Base-by-base conservation (phyloP, 2,797 vertebrate species). In the Microcaecilia unicolor region DNA sequence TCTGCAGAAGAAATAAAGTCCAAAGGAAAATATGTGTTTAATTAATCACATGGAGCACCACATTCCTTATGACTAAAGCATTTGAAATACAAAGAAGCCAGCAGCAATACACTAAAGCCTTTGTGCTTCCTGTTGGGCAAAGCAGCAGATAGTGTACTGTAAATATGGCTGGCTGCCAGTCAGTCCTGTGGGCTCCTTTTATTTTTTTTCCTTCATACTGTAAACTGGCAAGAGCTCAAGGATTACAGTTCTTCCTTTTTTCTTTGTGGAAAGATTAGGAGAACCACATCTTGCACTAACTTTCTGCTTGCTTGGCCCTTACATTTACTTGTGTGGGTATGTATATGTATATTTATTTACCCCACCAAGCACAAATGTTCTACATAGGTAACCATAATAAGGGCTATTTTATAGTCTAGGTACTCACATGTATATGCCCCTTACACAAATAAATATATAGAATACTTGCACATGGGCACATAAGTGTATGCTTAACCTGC, bases 181-280 rank as follows among this genome's bases (percentile, higher is more conserved):
- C 71, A 72, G 75, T 77, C 75, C 74, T 71, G 68, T 76, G 76
- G 76, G 76, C 78, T 66, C 72, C 80, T 81, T 76, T 79, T 78
- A 79, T 72, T 51, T 64, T 38, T 33, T 42, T 25, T 18, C 34
- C 64, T 45, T 61, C 88, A 83, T 86, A 86, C 83, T 86, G 83
- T 85, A 90, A 78, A 74, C 81, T 88, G 82, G 84, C 84, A 78
- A 64, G 28, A 42, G 61, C 69, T 83, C 80, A 81, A 78, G 72
- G 76, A 80, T 81, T 72, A 72, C 79, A 21, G 70, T 77, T 69
- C 74, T 78, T 75, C 72, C 66, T 82, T 69, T 69, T 47, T 74
- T 48, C 30, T 28, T n/a, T n/a, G n/a, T n/a, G n/a, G n/a, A n/a
- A n/a, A n/a, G n/a, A n/a, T n/a, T n/a, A n/a, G n/a, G n/a, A n/a